Evolutionary conservation across 2,797 vertebrate species (phyloP).

Genomic region (Eremophila alpestris): DNA sequence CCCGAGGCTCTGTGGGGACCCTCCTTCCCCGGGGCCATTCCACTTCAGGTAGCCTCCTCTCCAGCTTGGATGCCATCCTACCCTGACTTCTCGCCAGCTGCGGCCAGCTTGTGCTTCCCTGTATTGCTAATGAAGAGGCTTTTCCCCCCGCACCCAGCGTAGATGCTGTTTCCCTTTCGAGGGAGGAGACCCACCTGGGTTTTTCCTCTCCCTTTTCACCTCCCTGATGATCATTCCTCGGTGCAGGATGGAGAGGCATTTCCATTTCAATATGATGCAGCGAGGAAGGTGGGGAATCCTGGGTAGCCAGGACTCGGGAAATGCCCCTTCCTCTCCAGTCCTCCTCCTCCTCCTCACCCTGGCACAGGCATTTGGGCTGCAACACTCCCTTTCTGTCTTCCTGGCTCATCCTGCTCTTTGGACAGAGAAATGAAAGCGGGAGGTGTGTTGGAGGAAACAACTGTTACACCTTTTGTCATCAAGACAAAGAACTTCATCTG

Average conservation of each 20-base stretch:
- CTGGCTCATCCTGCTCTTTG: background rate
- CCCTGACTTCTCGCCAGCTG: background rate
- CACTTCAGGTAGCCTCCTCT: background rate
- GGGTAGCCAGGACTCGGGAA: background rate
- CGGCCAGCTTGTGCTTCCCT: background rate
- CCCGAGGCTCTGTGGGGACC: background rate
- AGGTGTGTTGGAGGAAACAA: constrained; percentile 19
- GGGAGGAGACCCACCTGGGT: background rate
- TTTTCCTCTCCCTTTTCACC: background rate
- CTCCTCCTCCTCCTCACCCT: background rate
- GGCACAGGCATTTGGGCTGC: background rate
- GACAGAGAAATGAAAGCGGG: background rate
- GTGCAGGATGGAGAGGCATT: background rate
- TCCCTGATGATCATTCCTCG: background rate
- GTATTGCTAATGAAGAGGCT: accelerated
- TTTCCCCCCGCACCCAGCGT: background rate
- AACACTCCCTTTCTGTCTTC: background rate
- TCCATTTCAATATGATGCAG: background rate
- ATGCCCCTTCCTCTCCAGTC: background rate
- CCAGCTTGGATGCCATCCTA: background rate
- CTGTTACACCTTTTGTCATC: constrained; percentile 67
- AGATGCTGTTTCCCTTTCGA: background rate
- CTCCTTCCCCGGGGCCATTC: too few species aligned
- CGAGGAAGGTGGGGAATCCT: background rate
- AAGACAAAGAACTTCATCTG: constrained; percentile 68